These are phyloP conservation scores for Kryptopterus vitreolus DNA, from an alignment of 2,797 vertebrate species.

Conservation along the genomic window DNA sequence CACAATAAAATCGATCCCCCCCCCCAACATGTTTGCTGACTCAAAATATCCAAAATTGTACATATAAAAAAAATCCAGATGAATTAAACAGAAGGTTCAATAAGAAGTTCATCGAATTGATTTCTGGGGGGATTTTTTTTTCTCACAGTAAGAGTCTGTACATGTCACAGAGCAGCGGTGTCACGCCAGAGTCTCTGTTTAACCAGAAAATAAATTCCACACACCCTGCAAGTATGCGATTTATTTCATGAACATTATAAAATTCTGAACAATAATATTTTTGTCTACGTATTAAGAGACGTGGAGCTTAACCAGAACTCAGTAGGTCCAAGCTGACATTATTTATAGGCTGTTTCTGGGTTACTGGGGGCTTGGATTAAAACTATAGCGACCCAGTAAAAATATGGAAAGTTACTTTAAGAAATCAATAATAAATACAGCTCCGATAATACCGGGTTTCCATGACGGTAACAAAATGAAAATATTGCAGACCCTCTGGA, in stretches of 20 bases:
- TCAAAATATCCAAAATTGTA: not conserved
- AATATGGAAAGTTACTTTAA: not conserved
- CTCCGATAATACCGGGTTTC: not conserved
- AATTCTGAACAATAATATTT: not conserved
- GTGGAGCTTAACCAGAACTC: not conserved
- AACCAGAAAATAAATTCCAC: constrained; percentile 4
- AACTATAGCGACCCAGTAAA: not conserved
- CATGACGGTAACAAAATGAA: not conserved
- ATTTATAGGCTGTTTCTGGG: constrained; percentile 13
- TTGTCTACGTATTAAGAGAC: not conserved
- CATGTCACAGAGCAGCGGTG: not conserved
- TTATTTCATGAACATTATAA: not conserved
- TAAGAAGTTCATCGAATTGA: not conserved
- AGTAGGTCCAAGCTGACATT: not conserved
- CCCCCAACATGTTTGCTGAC: not conserved
- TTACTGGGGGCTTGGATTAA: not conserved
- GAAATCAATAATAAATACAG: not conserved
- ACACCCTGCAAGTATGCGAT: not conserved
- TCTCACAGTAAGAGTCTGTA: not conserved
- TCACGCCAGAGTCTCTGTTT: not conserved
- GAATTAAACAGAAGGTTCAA: not conserved
- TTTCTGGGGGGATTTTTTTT: not conserved
- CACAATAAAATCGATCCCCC: not conserved
- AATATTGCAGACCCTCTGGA: not conserved
- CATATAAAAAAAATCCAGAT: not conserved